phyloP scores from a whole-genome alignment of 2,797 vertebrate genomes.

The Somateria mollissima region DNA sequence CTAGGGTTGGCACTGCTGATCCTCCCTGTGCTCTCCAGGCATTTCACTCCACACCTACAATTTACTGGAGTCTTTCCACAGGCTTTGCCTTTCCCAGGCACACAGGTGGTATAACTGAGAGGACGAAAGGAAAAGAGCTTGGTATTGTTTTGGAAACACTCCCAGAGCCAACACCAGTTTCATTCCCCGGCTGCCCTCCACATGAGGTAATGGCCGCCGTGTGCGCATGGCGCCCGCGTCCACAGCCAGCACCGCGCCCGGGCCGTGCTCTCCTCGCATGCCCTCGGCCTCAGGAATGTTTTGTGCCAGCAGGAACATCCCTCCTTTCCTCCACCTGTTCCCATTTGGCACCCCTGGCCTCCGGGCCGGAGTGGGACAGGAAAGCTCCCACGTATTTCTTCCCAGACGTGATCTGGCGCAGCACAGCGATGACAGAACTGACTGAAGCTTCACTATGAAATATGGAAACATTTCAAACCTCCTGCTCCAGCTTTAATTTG shows the following conservation, averaged over 20 bases:
- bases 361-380: background rate
- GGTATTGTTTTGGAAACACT: conserved; percentile 42
- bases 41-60: conserved; percentile 69
- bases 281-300: conserved; percentile 11
- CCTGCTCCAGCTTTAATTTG: conserved; percentile 63
- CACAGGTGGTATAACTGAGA: conserved; percentile 38
- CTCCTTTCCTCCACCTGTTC: conserved; percentile 48
- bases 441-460: conserved; percentile 61
- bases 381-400: background rate
- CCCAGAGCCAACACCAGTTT: background rate
- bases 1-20: conserved; percentile 52
- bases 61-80: conserved; percentile 51
- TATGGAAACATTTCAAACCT: conserved; percentile 56
- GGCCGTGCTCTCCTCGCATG: background rate
- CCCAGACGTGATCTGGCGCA: conserved; percentile 29
- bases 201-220: background rate
- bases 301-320: background rate
- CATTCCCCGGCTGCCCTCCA: conserved; percentile 44
- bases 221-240: fast-evolving
- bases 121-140: conserved; percentile 12
- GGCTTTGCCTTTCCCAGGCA: conserved; percentile 52
- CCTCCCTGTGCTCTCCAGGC: conserved; percentile 59
- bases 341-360: background rate
- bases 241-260: background rate
- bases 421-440: conserved; percentile 6